Base-by-base conservation (phyloP, 2,113 vertebrate genomes). In the Jaculus jaculus region DNA sequence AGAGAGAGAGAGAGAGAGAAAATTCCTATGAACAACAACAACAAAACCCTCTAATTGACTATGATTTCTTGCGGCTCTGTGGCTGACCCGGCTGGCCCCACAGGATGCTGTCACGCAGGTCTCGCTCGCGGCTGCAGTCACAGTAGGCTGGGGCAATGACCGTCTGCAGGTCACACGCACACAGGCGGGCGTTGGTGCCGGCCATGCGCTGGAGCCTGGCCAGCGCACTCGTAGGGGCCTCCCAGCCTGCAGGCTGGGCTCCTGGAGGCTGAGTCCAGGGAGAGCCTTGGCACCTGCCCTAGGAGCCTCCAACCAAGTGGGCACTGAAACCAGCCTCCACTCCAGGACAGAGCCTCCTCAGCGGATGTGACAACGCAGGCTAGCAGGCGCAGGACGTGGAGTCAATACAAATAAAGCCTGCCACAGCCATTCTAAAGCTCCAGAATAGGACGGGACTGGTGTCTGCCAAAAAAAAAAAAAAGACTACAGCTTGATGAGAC, bases 141-240 rank as follows among this genome's bases (percentile, higher is more conserved):
- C 0, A 60, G 21, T 30, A 23, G 15, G 30, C 32, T 74, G 23
- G 13, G 20, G 20, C 68, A 15, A 7, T 4, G 1, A 24, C 37
- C 71, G 5, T 21, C 28, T 11, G 24, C 24, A 23, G 81, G 71
- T 34, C 0, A 0, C 47, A 7, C 8, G 23, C 26, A 2, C 0
- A 3, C 17, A 7, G 32, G 24, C 47, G 8, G 26, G 18, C 1
- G 17, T 7, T 3, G 37, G 28, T 17, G 12, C 51, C 7, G 54
- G 54, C 54, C 54, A 54, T 2, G 12, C 0, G 2, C 69, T 21
- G 51, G 34, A 42, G 54, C 42, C 4, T 9, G 32, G n/a, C 28
- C 51, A 2, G 17, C 20, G 15, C 0, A 0, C 23, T 39, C 18
- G 0, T 1, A 0, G 0, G 39, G 58, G 5, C 5, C 1, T 3